Base-by-base conservation (phyloP, 2,888 invertebrate genomes). In the Eupithecia insigniata region DNA sequence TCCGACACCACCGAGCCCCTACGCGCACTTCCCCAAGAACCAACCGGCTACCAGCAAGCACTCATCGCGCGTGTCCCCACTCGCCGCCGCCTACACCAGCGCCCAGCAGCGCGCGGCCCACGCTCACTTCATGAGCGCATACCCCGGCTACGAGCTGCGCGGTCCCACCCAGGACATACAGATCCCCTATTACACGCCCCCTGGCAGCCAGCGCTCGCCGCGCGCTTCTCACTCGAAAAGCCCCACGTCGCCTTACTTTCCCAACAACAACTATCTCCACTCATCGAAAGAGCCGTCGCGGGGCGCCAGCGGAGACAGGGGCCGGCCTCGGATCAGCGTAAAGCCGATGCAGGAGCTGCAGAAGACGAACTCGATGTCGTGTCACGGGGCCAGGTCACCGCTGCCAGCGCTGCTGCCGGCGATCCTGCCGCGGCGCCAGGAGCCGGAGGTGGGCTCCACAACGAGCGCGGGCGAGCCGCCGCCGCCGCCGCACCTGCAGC, bases 371-470 rank as follows among this genome's bases (percentile, higher is more conserved):
- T 51, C 46, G 86, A 62, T 62, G 62, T 36, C 60, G 88, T 92
- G 69, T 81, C 4, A 81, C 79, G 10, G 77, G 86, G 73, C 79
- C 69, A 80, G 87, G 28, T 77, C 84, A 70, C 46, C 82, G 4
- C 82, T 89, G 67, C 91, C 84, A 86, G 92, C 70, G 89, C 93
- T 72, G 91, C 94, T 8, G 87, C 88, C 94, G 7, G 87, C 88
- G 34, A 10, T 78, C 77, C 87, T 90, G 85, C 91, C 86, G 84
- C 92, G 91, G 75, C 91, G 89, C 70, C 96, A 96, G 55, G 95
- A 95, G 81, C 93, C 95, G 2, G 96, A 96, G 86, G 95, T 96
- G 60, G 96, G 96, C 79, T 96, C 96, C 87, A 96, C 96, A 60
- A 96, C 96, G 67, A 95, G 95, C 79, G 95, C 95, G 93, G 95